Percentiles rank a stretch among this genome's conserved stretches.
Conservation (phyloP, 2,888 invertebrate species). For the Dynastes grantii region DNA sequence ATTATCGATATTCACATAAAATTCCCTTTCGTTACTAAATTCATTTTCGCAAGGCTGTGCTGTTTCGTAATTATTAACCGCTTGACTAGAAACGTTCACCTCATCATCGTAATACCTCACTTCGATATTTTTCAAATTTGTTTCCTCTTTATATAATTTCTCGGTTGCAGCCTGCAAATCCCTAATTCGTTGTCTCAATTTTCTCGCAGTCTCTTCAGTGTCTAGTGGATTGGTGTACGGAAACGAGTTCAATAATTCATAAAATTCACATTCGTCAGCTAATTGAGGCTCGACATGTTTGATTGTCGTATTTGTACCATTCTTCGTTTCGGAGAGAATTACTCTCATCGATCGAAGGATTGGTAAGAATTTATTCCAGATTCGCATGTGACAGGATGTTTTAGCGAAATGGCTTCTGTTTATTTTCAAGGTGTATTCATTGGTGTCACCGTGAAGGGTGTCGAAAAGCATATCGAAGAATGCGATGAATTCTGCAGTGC, state of each 20-base stretch:
- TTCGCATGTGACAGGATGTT: constrained; percentile 19
- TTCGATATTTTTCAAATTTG: neutral
- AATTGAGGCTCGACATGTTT: neutral
- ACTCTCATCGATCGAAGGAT: constrained; percentile 36
- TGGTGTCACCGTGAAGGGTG: constrained; percentile 29
- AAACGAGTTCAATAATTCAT: constrained; percentile 7
- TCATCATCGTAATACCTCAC: neutral
- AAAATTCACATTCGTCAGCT: constrained; percentile 6
- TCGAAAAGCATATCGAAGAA: constrained; percentile 49
- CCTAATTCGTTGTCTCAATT: constrained; percentile 21
- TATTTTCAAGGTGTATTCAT: constrained; percentile 21
- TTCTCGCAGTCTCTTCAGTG: neutral
- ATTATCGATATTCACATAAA: neutral
- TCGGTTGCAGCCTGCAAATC: neutral
- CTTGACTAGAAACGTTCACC: neutral
- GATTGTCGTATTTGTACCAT: no score
- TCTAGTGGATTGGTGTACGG: neutral
- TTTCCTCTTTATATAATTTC: neutral
- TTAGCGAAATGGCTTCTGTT: constrained; percentile 38
- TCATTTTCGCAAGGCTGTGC: neutral
- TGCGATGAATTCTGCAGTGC: constrained; percentile 38
- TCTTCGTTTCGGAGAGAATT: neutral
- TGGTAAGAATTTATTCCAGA: constrained; percentile 25
- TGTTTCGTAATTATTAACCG: neutral
- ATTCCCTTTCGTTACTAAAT: constrained; percentile 2